Evolutionary conservation across 2,888 invertebrate species (phyloP).

Genomic region (Sycophila texana): DNA sequence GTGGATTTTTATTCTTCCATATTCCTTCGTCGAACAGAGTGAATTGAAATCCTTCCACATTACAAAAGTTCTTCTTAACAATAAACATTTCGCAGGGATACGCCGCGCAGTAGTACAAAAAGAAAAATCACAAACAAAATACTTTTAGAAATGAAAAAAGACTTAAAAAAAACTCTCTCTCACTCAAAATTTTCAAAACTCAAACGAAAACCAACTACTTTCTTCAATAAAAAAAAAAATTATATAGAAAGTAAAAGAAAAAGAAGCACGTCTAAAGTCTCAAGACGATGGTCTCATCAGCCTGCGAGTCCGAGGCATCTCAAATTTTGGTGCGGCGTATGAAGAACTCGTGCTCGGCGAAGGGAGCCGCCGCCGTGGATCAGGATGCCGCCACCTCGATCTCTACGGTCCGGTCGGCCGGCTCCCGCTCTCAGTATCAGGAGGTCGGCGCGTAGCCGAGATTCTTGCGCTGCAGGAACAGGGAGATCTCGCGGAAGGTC

Average conservation of each 20-base stretch:
- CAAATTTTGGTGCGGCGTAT: conserved; percentile 52
- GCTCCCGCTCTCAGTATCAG: conserved; percentile 67
- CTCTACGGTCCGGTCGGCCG: conserved; percentile 15
- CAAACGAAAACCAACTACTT: not conserved
- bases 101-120: not conserved
- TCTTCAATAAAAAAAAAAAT: not conserved
- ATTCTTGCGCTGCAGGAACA: conserved; percentile 86
- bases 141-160: not conserved
- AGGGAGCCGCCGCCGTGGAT: conserved; percentile 28
- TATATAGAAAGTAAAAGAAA: not conserved
- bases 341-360: conserved; percentile 50
- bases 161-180: not conserved
- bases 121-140: conserved; percentile 19
- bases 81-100: not conserved
- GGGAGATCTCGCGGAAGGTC: conserved; percentile 87
- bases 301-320: not conserved
- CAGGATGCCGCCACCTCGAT: conserved; percentile 42
- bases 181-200: too few species aligned
- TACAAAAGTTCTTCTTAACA: not conserved
- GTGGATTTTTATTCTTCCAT: not conserved
- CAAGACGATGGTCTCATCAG: not conserved
- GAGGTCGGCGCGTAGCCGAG: conserved; percentile 79
- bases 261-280: not conserved
- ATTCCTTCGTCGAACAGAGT: not conserved
- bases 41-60: not conserved